phyloP scores from a whole-genome alignment of 1,140 invertebrate genomes.

The Melitaea cinxia region DNA sequence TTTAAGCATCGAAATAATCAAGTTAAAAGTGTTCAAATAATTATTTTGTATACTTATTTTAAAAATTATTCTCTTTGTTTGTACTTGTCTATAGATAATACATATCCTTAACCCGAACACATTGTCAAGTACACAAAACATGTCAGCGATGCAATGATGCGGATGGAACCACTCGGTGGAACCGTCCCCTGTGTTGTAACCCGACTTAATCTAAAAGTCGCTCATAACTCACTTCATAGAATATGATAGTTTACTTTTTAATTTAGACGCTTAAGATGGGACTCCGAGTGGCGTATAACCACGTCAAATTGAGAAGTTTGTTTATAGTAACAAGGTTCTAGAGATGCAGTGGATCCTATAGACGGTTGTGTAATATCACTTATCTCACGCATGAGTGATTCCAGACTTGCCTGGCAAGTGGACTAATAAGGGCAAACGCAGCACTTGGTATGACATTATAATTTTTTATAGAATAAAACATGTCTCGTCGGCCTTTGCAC shows the following conservation, averaged over 20 bases:
- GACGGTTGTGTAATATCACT: constrained; percentile 40
- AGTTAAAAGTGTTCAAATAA: no score
- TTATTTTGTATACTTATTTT: not conserved
- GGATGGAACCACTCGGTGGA: constrained; percentile 59
- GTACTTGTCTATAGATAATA: no score
- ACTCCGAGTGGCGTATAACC: constrained; percentile 47
- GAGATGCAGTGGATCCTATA: constrained; percentile 1
- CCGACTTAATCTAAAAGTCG: constrained; percentile 26
- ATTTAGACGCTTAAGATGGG: constrained; percentile 32
- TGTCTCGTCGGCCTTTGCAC: constrained; percentile 59
- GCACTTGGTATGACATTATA: constrained; percentile 58
- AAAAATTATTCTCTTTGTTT: not conserved
- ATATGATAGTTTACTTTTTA: constrained; percentile 2
- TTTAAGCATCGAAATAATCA: no score
- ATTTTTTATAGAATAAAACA: constrained; percentile 55
- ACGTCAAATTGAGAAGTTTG: constrained; percentile 43
- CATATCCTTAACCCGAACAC: constrained; percentile 41
- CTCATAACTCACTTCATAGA: constrained; percentile 4
- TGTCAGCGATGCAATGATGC: constrained; percentile 62
- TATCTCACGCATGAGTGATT: constrained; percentile 55
- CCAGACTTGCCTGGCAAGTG: constrained; percentile 57
- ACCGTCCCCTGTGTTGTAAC: constrained; percentile 45
- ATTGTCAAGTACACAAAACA: constrained; percentile 64
- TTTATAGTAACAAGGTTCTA: constrained; percentile 7
- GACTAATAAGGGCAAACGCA: constrained; percentile 64